Evolutionary conservation across 2,888 invertebrate genomes (phyloP).

Genomic region (Nebria brevicollis): DNA sequence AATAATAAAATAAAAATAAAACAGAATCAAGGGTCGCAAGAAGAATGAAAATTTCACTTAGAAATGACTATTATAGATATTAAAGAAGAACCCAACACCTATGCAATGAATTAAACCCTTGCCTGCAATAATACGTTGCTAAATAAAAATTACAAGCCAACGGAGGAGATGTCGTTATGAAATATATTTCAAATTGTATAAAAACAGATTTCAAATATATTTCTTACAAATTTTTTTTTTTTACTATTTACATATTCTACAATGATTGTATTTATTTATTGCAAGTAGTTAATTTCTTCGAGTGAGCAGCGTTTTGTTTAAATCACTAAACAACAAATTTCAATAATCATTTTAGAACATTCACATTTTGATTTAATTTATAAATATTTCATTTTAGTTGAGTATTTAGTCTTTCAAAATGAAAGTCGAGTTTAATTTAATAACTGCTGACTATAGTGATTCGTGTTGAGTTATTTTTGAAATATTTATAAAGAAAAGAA

Average conservation of each 20-base stretch:
- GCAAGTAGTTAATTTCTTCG: neutral
- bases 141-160: slow-evolving; percentile 31
- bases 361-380: slow-evolving; percentile 18
- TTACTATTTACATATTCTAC: slow-evolving; percentile 26
- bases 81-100: slow-evolving; percentile 40
- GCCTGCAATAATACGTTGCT: slow-evolving; percentile 24
- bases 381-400: neutral
- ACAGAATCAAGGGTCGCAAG: slow-evolving; percentile 34
- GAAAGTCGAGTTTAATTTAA: neutral
- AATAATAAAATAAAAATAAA: slow-evolving; percentile 3
- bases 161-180: slow-evolving; percentile 36
- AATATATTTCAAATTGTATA: slow-evolving; percentile 41
- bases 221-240: slow-evolving; percentile 31
- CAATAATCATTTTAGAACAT: slow-evolving; percentile 28
- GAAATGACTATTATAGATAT: slow-evolving; percentile 39
- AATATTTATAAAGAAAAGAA: slow-evolving; percentile 2
- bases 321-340: slow-evolving; percentile 14
- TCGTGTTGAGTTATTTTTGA: neutral
- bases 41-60: slow-evolving; percentile 21
- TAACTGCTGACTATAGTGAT: neutral
- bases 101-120: slow-evolving; percentile 42
- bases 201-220: slow-evolving; percentile 33
- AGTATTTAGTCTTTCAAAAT: neutral
- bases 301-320: slow-evolving; percentile 29
- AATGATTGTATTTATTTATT: slow-evolving; percentile 21